Percentiles rank a stretch among this genome's conserved stretches.
These are phyloP conservation scores for Tetrax tetrax DNA, from an alignment of 2,113 vertebrate genomes.

Conservation along the genomic window DNA sequence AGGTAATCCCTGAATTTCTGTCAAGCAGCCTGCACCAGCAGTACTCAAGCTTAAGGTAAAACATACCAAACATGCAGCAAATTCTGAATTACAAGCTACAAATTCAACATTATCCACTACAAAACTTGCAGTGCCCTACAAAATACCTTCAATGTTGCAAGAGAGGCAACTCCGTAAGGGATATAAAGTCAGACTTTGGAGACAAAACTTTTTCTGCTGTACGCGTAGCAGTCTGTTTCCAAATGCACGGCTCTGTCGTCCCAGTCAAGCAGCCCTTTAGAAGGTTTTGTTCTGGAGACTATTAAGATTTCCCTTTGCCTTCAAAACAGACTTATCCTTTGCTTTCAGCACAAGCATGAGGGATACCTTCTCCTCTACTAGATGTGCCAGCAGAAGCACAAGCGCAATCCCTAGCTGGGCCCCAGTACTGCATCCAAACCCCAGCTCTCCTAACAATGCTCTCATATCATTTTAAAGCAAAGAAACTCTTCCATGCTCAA, in stretches of 20 bases:
- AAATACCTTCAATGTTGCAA: not conserved
- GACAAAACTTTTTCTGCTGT: not conserved
- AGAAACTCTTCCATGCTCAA: not conserved
- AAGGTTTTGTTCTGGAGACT: not conserved
- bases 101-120: not conserved
- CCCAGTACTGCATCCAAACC: not conserved
- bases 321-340: not conserved
- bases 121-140: not conserved
- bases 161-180: not conserved
- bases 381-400: not conserved
- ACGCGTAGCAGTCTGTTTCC: not conserved
- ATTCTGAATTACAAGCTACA: not conserved
- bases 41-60: not conserved
- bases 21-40: not conserved
- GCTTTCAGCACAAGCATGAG: not conserved
- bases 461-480: not conserved
- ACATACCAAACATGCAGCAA: not conserved
- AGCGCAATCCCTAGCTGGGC: not conserved
- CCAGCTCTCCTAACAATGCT: not conserved
- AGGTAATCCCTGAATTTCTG: conserved; percentile 5
- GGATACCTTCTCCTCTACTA: not conserved
- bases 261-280: not conserved
- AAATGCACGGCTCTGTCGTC: not conserved
- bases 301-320: not conserved
- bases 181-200: not conserved